These are phyloP conservation scores for Helarctos malayanus DNA, from an alignment of 2,797 vertebrate species.

Conservation along the genomic window DNA sequence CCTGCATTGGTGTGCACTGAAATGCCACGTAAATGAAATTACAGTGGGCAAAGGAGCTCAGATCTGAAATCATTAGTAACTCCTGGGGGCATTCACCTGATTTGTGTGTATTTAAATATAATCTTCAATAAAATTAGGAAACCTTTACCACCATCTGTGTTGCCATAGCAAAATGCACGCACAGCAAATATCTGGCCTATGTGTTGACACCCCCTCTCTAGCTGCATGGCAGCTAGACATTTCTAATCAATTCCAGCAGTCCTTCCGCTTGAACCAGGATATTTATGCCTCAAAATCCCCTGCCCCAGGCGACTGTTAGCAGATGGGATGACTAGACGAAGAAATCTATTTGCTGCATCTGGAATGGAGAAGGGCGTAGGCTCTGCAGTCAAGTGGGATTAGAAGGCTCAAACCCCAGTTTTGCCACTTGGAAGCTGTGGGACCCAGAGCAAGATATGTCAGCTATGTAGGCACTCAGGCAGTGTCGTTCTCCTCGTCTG, in stretches of 20 bases:
- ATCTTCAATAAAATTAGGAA: constrained; percentile 66
- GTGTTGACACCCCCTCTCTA: background rate
- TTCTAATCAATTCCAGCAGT: constrained; percentile 62
- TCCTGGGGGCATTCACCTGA: constrained; percentile 27
- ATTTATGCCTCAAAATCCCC: constrained; percentile 26
- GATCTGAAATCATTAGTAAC: constrained; percentile 63
- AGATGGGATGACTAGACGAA: background rate
- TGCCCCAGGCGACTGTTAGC: background rate
- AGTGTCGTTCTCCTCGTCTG: background rate
- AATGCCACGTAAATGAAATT: constrained; percentile 68
- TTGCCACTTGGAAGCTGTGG: background rate
- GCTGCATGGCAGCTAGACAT: constrained; percentile 7
- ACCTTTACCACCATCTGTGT: constrained; percentile 58
- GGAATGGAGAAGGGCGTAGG: background rate
- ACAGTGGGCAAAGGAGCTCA: background rate
- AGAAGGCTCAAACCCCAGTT: constrained; percentile 10
- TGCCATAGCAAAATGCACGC: constrained; percentile 67
- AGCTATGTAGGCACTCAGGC: background rate
- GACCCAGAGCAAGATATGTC: background rate
- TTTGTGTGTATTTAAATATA: constrained; percentile 67
- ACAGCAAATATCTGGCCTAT: background rate
- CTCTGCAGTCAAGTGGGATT: background rate
- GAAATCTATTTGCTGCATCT: background rate
- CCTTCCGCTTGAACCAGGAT: background rate
- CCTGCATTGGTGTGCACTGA: background rate